These are phyloP conservation scores for Salarias fasciatus DNA, from an alignment of 2,797 vertebrate genomes.

Conservation along the genomic window DNA sequence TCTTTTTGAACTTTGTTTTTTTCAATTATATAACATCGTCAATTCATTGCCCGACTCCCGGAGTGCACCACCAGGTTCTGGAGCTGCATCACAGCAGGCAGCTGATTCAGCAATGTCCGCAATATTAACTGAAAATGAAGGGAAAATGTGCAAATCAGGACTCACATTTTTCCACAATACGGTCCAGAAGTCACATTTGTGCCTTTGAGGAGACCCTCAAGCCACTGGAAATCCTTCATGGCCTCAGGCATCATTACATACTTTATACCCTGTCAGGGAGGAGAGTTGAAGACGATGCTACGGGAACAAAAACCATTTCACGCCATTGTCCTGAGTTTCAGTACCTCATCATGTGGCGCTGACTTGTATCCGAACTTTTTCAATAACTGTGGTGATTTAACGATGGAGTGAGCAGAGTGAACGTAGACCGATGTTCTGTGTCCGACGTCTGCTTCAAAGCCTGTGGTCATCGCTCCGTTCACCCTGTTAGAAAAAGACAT, in stretches of 20 bases:
- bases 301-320: too few species aligned
- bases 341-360: constrained; percentile 83
- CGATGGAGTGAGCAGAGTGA: constrained; percentile 87
- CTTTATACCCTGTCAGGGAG: constrained; percentile 71
- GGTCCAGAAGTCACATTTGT: constrained; percentile 26
- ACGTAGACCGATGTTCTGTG: constrained; percentile 89
- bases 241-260: constrained; percentile 81
- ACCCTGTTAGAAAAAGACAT: constrained; percentile 72
- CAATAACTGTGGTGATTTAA: constrained; percentile 26
- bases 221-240: constrained; percentile 74
- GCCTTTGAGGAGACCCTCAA: constrained; percentile 67
- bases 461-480: constrained; percentile 85
- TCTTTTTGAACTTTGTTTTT: too few species aligned
- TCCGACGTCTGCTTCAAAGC: too few species aligned
- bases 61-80: too few species aligned
- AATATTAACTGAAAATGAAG: too few species aligned
- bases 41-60: too few species aligned
- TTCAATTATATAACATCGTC: too few species aligned
- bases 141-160: neutral
- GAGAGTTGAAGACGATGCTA: neutral
- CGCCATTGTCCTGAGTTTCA: neutral
- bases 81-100: too few species aligned
- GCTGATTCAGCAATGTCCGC: too few species aligned
- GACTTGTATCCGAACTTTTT: constrained; percentile 76
- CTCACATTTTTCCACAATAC: constrained; percentile 51